phyloP scores from a whole-genome alignment of 2,888 invertebrate species.

The Pseudoips prasinana region DNA sequence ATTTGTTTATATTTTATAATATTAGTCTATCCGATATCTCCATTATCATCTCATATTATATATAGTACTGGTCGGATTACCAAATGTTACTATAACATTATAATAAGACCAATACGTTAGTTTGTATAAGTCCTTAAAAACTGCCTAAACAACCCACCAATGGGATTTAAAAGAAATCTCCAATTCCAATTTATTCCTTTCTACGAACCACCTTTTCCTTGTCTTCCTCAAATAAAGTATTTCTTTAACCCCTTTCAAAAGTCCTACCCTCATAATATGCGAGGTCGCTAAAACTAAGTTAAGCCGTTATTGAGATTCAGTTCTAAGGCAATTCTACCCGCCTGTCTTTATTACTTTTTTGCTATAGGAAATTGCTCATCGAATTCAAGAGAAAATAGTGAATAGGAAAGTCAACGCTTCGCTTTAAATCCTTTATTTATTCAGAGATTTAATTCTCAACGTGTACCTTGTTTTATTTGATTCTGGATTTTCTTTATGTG shows the following conservation, averaged over 20 bases:
- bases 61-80: too few relatives aligned
- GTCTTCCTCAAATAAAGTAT: conserved; percentile 68
- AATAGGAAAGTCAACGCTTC: too few relatives aligned
- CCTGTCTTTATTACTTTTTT: conserved; percentile 60
- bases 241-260: conserved; percentile 72
- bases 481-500: too few relatives aligned
- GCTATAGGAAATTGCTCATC: conserved; percentile 48
- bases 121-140: conserved; percentile 13
- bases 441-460: too few relatives aligned
- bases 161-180: conserved; percentile 36
- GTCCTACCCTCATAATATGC: conserved; percentile 61
- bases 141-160: conserved; percentile 29
- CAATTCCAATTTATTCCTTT: conserved; percentile 60
- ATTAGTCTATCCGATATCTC: too few relatives aligned
- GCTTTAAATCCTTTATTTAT: too few relatives aligned
- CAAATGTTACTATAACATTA: too few relatives aligned
- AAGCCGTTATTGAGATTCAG: conserved; percentile 64
- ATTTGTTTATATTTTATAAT: too few relatives aligned
- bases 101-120: too few relatives aligned
- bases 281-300: conserved; percentile 35
- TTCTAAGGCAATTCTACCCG: conserved; percentile 54
- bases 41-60: too few relatives aligned
- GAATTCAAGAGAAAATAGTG: conserved; percentile 38
- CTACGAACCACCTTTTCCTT: conserved; percentile 71
- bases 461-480: too few relatives aligned